A percentile compares a stretch with the other conserved stretches of the same genome.
Evolutionary conservation across 2,797 vertebrate species (phyloP).

Genomic region (Bucorvus abyssinicus): DNA sequence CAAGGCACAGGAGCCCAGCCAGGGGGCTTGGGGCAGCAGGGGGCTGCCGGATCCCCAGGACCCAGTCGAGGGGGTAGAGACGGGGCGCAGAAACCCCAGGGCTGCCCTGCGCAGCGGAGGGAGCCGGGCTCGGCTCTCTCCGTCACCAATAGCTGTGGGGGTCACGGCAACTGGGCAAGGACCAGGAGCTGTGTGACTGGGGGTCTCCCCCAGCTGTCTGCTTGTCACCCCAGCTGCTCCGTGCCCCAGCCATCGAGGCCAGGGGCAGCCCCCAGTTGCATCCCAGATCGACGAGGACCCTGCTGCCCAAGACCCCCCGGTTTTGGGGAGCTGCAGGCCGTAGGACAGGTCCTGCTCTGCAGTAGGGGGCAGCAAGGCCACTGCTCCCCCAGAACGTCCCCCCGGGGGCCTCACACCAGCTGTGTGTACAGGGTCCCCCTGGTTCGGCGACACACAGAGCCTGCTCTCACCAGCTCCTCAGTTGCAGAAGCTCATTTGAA

Average conservation of each 20-base stretch:
- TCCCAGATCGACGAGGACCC: too few relatives aligned
- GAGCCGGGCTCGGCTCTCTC: rapidly evolving
- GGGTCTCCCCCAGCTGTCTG: too few relatives aligned
- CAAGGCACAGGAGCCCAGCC: rapidly evolving
- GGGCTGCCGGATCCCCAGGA: rapidly evolving
- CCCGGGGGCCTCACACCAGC: rapidly evolving
- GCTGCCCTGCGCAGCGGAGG: background rate
- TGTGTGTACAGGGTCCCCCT: rapidly evolving
- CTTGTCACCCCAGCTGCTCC: rapidly evolving
- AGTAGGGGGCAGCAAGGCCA: background rate
- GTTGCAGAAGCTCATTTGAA: background rate
- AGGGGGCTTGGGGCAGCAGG: rapidly evolving
- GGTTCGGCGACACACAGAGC: rapidly evolving
- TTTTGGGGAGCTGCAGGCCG: background rate
- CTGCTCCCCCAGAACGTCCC: background rate
- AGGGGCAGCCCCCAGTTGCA: background rate
- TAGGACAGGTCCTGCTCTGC: background rate
- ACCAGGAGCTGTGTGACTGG: too few relatives aligned
- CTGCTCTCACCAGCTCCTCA: background rate
- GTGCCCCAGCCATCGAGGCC: background rate
- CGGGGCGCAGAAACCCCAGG: rapidly evolving
- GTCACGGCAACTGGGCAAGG: rapidly evolving
- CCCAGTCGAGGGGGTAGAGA: rapidly evolving
- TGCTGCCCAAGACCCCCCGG: rapidly evolving
- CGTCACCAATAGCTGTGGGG: rapidly evolving